Base-by-base conservation (phyloP, 2,888 invertebrate species). In the Labia minor region DNA sequence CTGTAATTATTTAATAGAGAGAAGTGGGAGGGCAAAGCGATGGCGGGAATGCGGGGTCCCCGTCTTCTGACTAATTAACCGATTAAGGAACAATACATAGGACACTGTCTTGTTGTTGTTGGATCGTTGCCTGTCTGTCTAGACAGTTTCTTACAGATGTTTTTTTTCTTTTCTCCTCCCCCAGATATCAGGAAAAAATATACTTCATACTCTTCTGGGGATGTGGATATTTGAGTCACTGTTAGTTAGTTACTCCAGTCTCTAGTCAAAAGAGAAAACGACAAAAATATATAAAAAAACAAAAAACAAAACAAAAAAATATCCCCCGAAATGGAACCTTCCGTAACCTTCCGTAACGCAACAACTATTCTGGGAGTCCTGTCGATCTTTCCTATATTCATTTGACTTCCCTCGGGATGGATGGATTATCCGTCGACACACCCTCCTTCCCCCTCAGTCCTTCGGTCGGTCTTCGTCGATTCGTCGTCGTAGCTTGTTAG, bases 1-100 rank as follows among this genome's bases (percentile, higher is more conserved):
- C 49, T 49, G 16, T 49, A 49, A 49, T 49, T 49, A 49, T 49
- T 49, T 49, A 49, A 49, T 49, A 49, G 49, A 49, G 49, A 49
- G 49, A 4, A n/a, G n/a, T n/a, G n/a, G n/a, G n/a, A n/a, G n/a
- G n/a, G n/a, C n/a, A n/a, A n/a, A n/a, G n/a, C n/a, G n/a, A n/a
- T n/a, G n/a, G 6, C 49, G 26, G 8, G 26, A 26, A 26, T 26
- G 26, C 26, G 26, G 26, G 26, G 26, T 3, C 49, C 33, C 49
- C 49, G 14, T 49, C 49, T 49, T 14, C 16, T 14, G 16, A 49
- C 49, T 49, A 49, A 49, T 49, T 49, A 49, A 49, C 49, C 49
- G 49, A 49, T 49, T 49, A 49, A 49, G 49, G 49, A 49, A 49
- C 49, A 49, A 49, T 49, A 49, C 49, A n/a, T n/a, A 49, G 49